Percentiles rank a stretch among this genome's conserved stretches.
These are phyloP conservation scores for Macaca nemestrina DNA, from an alignment of 2,113 vertebrate species.

Conservation along the genomic window DNA sequence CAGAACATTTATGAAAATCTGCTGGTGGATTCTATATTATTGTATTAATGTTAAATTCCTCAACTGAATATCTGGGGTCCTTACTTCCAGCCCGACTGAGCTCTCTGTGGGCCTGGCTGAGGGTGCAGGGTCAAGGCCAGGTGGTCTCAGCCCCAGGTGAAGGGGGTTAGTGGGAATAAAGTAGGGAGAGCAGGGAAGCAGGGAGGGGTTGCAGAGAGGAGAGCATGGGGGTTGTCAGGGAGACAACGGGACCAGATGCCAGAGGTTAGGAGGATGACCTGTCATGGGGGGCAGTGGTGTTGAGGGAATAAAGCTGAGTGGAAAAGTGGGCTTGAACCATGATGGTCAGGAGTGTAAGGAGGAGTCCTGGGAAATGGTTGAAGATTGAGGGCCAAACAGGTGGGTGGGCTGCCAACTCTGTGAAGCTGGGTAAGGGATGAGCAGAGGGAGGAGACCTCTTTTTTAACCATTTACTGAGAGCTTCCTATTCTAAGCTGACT, in stretches of 20 bases:
- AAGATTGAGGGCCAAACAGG: background rate
- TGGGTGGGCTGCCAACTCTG: background rate
- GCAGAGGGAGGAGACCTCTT: background rate
- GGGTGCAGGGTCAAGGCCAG: background rate
- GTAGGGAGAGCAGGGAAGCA: background rate
- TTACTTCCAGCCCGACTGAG: background rate
- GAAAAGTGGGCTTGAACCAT: background rate
- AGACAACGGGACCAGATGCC: background rate
- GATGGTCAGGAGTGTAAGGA: background rate
- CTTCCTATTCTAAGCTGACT: background rate
- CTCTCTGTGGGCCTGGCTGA: background rate
- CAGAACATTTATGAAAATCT: conserved; percentile 20
- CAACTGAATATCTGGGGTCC: background rate
- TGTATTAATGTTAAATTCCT: background rate
- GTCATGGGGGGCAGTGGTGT: background rate
- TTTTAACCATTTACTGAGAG: background rate
- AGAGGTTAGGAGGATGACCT: background rate
- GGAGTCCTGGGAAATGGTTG: background rate
- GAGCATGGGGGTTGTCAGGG: background rate
- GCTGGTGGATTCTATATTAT: background rate
- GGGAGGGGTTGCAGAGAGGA: background rate
- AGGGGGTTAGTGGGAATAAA: background rate
- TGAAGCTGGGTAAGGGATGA: background rate
- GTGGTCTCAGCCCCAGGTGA: background rate
- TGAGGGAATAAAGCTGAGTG: background rate